phyloP scores from a whole-genome alignment of 2,113 vertebrate genomes.

The Bubo scandiacus region DNA sequence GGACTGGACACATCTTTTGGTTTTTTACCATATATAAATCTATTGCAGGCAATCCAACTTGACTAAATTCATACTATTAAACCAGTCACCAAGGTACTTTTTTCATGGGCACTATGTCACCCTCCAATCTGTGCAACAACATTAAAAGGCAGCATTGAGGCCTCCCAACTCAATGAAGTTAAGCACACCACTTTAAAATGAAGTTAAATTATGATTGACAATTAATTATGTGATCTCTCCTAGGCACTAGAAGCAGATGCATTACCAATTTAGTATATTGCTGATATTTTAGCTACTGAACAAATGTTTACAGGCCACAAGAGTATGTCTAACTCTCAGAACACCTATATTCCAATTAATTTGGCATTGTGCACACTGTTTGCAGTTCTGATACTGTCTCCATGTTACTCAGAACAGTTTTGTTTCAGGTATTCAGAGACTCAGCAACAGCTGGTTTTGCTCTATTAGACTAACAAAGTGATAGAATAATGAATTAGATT shows the following conservation, averaged over 20 bases:
- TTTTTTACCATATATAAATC: not conserved
- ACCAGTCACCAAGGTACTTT: not conserved
- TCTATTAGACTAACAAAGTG: constrained; percentile 47
- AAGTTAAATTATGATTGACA: constrained; percentile 34
- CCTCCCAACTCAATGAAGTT: not conserved
- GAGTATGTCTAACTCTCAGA: constrained; percentile 28
- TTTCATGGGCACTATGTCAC: not conserved
- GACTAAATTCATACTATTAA: not conserved
- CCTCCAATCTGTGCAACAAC: not conserved
- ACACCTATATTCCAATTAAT: constrained; percentile 63
- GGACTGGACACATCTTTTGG: not conserved
- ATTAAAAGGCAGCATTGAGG: not conserved
- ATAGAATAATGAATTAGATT: constrained; percentile 56
- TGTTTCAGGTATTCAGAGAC: constrained; percentile 49
- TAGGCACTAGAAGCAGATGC: constrained; percentile 41
- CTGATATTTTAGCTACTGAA: constrained; percentile 35
- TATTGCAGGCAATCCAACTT: not conserved
- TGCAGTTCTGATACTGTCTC: constrained; percentile 34
- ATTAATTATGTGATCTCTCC: constrained; percentile 37
- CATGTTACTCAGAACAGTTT: constrained; percentile 37
- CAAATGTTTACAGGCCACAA: constrained; percentile 51
- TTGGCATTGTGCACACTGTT: constrained; percentile 9
- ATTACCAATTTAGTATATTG: constrained; percentile 31
- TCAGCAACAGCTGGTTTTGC: constrained; percentile 58
- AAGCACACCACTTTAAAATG: not conserved